Evolutionary conservation across 2,888 invertebrate species (phyloP), one percentile per base, ranked within the genome.

Genomic region (Drosophila meridiana): DNA sequence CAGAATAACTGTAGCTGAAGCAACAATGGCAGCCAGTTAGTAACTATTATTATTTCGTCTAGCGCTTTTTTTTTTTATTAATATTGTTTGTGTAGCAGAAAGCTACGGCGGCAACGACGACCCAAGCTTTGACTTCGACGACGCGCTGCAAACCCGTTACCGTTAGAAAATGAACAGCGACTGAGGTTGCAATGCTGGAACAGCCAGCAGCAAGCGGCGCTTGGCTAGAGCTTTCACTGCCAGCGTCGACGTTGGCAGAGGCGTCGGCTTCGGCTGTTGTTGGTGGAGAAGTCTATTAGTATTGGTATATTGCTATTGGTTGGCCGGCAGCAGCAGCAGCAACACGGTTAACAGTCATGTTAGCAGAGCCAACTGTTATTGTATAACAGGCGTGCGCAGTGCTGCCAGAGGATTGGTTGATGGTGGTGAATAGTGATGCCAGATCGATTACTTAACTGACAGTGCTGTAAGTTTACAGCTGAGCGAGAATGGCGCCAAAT

Each of bases 1-100:
- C 38, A 8, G 8, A 47, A 56, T 61, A 65, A 60, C 47, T 32
- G 47, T 26, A 28, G 48, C 59, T 28, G 61, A 57, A 64, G 47
- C 34, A 53, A 64, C 63, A 74, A 64, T 53, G 62, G 43, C 53
- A 72, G 65, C 56, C 73, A 78, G 73, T 81, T 78, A 69, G 50
- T 80, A 80, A 72, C 68, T 83, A 72, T 80, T 83, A 70, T 76
- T 76, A 83, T 89, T 83, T 80, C 63, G 86, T 85, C 83, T 85
- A 86, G 73, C 88, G 76, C 80, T 74, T 69, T 72, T 72, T 69
- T 72, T 72, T 73, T 70, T 67, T 63, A 86, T 90, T 90, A 85
- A 88, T 85, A 90, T 85, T 85, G 85, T 90, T 85, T 87, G 85
- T 84, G 72, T 82, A 82, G 82, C 75, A 75, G 63, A 73, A 76